Percentiles rank a stretch among this genome's conserved stretches.
Evolutionary conservation across 2,113 vertebrate species (phyloP).

Genomic region (Noctilio leporinus): DNA sequence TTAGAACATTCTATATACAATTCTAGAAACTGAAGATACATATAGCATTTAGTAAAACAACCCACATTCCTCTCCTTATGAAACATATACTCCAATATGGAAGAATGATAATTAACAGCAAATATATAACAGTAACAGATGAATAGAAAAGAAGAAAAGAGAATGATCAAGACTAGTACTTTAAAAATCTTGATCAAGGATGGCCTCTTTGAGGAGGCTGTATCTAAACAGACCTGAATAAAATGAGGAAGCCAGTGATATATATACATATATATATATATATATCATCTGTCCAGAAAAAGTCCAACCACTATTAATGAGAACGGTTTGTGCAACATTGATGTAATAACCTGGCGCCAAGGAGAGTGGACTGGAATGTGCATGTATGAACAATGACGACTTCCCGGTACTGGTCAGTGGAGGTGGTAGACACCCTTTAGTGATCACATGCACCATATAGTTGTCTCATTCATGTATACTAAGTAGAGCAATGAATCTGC

Average conservation of each 20-base stretch:
- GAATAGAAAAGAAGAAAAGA: background rate
- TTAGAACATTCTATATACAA: background rate
- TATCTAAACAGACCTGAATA: background rate
- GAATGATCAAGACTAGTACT: background rate
- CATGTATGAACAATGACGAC: too few relatives aligned
- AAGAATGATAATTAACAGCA: background rate
- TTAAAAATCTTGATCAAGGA: background rate
- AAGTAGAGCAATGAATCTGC: too few relatives aligned
- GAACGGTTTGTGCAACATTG: too few relatives aligned
- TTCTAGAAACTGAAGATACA: constrained; percentile 9
- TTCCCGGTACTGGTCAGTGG: too few relatives aligned
- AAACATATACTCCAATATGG: background rate
- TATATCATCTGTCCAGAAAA: background rate
- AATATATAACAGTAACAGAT: background rate
- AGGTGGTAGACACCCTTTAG: too few relatives aligned
- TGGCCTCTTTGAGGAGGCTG: background rate
- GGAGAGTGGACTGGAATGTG: too few relatives aligned
- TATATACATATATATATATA: background rate
- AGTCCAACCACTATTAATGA: too few relatives aligned
- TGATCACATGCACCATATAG: too few relatives aligned
- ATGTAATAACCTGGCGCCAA: too few relatives aligned
- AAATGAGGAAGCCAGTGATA: background rate
- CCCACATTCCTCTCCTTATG: background rate
- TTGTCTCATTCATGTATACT: too few relatives aligned
- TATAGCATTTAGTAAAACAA: background rate